Evolutionary conservation across 2,797 vertebrate genomes (phyloP).

Genomic region (Uromys caudimaculatus): DNA sequence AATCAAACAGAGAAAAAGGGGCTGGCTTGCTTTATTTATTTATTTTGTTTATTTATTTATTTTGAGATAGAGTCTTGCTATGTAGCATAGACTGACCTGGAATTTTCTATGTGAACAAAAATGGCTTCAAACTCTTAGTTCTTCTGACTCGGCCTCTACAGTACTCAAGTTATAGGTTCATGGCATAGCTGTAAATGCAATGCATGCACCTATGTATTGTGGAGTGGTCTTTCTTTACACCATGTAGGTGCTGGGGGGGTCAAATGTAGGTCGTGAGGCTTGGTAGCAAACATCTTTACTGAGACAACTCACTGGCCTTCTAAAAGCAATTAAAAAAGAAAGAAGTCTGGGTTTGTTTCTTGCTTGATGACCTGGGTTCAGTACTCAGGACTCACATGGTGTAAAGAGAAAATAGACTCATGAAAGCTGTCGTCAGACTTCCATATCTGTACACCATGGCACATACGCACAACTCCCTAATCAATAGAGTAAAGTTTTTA

Average conservation of each 20-base stretch:
- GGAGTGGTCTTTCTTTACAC: neutral
- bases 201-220: neutral
- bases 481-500: neutral
- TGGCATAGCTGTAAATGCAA: neutral
- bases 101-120: neutral
- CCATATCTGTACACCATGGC: neutral
- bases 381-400: neutral
- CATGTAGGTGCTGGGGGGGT: neutral
- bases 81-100: neutral
- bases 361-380: neutral
- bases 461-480: neutral
- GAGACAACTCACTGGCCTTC: neutral
- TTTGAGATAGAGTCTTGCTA: neutral
- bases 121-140: neutral
- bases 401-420: neutral
- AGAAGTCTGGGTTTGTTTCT: neutral
- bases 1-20: neutral
- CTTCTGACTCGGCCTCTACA: neutral
- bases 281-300: neutral
- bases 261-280: neutral
- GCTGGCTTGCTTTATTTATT: neutral
- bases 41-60: neutral
- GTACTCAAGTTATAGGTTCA: neutral
- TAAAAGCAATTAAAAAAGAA: neutral
- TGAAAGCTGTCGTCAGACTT: neutral